phyloP scores from a whole-genome alignment of 2,797 vertebrate species.

The Coregonus suidteri region DNA sequence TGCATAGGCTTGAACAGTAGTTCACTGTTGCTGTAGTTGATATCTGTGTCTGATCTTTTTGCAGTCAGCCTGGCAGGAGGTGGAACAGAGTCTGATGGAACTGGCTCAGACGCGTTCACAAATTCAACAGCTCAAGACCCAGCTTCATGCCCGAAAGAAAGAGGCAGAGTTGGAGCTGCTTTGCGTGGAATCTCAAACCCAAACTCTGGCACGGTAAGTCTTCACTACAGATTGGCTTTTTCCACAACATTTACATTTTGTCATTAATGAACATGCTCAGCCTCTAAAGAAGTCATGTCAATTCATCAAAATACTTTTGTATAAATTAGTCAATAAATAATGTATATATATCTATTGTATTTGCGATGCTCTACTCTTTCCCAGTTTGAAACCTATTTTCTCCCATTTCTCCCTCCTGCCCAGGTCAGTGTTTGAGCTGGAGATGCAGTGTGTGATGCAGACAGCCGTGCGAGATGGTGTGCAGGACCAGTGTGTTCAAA shows the following conservation, averaged over 20 bases:
- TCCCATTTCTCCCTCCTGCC: background rate
- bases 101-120: conserved; percentile 63
- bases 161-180: conserved; percentile 55
- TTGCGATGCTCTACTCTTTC: no score
- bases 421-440: conserved; percentile 75
- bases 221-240: background rate
- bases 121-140: conserved; percentile 56
- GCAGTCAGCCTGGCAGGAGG: conserved; percentile 78
- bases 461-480: conserved; percentile 68
- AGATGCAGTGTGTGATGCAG: conserved; percentile 73
- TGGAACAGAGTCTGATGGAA: conserved; percentile 69
- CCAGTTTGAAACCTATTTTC: background rate
- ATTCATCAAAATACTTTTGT: background rate
- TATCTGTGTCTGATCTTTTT: conserved; percentile 15
- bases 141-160: conserved; percentile 53
- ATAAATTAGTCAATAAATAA: no score
- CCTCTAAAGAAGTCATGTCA: background rate
- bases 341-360: no score
- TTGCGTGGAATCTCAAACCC: background rate
- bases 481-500: conserved; percentile 59
- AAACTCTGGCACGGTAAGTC: background rate
- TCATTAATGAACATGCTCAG: background rate
- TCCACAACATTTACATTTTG: background rate
- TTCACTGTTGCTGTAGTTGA: background rate
- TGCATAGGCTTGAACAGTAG: background rate